Conservation (phyloP, 2,888 invertebrate species). For the Melipona beecheii region DNA sequence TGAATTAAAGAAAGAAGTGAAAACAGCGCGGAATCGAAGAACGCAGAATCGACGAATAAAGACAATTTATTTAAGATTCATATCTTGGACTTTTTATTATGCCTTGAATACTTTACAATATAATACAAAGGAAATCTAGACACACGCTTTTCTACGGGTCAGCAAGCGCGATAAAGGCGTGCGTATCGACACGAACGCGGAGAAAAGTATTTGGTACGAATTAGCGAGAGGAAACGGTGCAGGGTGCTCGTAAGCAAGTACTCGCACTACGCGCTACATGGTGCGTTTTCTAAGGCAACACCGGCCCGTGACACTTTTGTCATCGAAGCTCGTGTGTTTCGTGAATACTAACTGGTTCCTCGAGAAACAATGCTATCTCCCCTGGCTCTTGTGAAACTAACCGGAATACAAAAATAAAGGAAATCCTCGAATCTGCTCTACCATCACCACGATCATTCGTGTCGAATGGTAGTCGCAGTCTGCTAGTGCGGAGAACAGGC, state of each 20-base stretch:
- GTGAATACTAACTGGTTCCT: conserved; percentile 33
- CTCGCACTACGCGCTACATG: conserved; percentile 68
- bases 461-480: neutral
- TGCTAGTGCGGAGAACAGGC: neutral
- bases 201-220: conserved; percentile 64
- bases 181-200: conserved; percentile 49
- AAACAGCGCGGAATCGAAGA: neutral
- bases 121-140: conserved; percentile 80
- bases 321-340: conserved; percentile 18
- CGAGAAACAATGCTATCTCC: conserved; percentile 11
- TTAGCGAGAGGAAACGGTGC: conserved; percentile 60
- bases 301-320: conserved; percentile 46
- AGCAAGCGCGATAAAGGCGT: conserved; percentile 54
- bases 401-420: neutral
- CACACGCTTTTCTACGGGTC: conserved; percentile 54
- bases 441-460: neutral
- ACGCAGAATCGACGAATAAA: neutral
- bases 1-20: no score
- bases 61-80: conserved; percentile 70
- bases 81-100: conserved; percentile 80
- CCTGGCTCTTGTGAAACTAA: neutral
- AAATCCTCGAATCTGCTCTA: neutral
- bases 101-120: conserved; percentile 81
- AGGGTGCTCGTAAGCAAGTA: conserved; percentile 65
- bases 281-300: conserved; percentile 62